Base-by-base conservation (phyloP, 2,888 invertebrate species). In the Therioaphis trifolii region DNA sequence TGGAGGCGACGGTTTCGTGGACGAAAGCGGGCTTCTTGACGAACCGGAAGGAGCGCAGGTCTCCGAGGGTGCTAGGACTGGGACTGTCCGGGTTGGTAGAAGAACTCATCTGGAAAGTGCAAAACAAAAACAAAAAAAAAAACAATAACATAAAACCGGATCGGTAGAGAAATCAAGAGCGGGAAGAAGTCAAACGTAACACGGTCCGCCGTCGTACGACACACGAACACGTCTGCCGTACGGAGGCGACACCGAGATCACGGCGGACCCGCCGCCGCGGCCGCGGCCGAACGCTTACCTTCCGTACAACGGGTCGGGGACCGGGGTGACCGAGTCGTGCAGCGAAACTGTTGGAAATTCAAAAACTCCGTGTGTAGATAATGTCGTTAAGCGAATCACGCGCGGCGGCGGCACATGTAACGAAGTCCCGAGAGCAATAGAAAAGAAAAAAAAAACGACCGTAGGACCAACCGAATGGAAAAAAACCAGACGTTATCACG, bases 401-500 rank as follows among this genome's bases (percentile, higher is more conserved):
- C 14, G 12, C 69, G 18, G 46, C 69, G 18, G 69, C 43, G 4
- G 11, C 69, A 27, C 46, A 46, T 27, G 46, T 27, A 71, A 46
- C 46, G 43, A 27, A 46, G 15, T n/a, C 69, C 24, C 46, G 15
- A 69, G 21, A 58, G 7, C 21, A 58, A 21, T 7, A n/a, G n/a
- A n/a, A n/a, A n/a, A n/a, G 21, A 21, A 24, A 3, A 24, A 58
- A 58, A 58, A 58, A 58, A 58, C 15, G 24, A 58, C 68, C 4
- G 29, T 35, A 21, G 84, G 52, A 1, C 84, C 0, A 40, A 86
- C 85, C 66, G 84, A 85, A 85, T 87, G 87, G n/a, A 86, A 86
- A 49, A 15, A 49, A 49, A 49, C 9, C 9, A 49, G 14, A 14
- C 14, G 15, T 49, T 14, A 15, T 12, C 2, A 12, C 46, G 46